Percentiles rank a stretch among this genome's conserved stretches.
Conservation (phyloP, 2,797 vertebrate species). For the Austrolebias charrua region DNA sequence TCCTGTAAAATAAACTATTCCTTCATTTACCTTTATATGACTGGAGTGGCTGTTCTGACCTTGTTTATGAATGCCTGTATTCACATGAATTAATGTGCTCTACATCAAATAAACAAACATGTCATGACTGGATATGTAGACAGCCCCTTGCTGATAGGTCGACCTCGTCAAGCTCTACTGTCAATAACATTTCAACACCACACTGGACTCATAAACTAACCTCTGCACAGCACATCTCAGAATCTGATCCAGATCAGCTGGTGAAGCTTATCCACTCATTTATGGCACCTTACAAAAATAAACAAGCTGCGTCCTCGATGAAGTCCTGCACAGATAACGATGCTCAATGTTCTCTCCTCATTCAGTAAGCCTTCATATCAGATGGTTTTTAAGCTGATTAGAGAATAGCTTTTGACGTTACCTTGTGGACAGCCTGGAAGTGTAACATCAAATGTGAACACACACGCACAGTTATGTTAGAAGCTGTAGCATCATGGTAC, state of each 20-base stretch:
- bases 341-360: slow-evolving; percentile 51
- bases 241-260: slow-evolving; percentile 43
- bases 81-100: slow-evolving; percentile 22
- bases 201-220: slow-evolving; percentile 45
- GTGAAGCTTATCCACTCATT: slow-evolving; percentile 60
- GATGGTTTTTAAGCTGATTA: slow-evolving; percentile 25
- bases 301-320: slow-evolving; percentile 52
- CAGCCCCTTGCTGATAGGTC: slow-evolving; percentile 48
- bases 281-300: slow-evolving; percentile 60
- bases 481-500: slow-evolving; percentile 9
- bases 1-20: too few species aligned
- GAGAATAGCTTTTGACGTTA: slow-evolving; percentile 39
- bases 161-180: slow-evolving; percentile 39
- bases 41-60: slow-evolving; percentile 33
- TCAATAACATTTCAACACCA: slow-evolving; percentile 34
- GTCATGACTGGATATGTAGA: slow-evolving; percentile 48
- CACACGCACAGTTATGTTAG: slow-evolving; percentile 4
- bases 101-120: slow-evolving; percentile 20
- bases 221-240: slow-evolving; percentile 39
- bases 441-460: not conserved
- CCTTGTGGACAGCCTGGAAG: slow-evolving; percentile 29
- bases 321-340: slow-evolving; percentile 31
- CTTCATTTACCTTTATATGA: too few species aligned
- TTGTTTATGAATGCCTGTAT: slow-evolving; percentile 43
- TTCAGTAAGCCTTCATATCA: slow-evolving; percentile 39